Base-by-base conservation (phyloP, 2,888 invertebrate genomes). In the Calephelis perditalis region DNA sequence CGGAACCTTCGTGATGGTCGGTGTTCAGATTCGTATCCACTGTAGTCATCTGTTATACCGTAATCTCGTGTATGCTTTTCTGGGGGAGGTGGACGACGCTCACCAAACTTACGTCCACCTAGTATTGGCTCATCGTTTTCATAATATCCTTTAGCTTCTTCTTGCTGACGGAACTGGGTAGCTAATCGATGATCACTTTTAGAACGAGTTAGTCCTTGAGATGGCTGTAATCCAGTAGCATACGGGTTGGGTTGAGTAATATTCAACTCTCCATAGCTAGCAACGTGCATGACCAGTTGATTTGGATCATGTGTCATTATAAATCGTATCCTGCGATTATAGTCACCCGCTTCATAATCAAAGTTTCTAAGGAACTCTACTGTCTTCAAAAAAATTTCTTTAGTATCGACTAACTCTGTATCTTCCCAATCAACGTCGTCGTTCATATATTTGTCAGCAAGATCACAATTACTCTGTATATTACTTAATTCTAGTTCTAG, bases 311-410 rank as follows among this genome's bases (percentile, higher is more conserved):
- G 97, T 40, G 96, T 95, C 92, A 97, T 95, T 59, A 96, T 92
- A 86, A 98, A 96, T 68, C 96, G 93, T 68, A 97, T 95, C 72
- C 96, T 94, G 66, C 97, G 93, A 66, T 94, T 95, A 77, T 97
- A 97, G 84, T 98, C 97, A 59, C 95, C 95, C 66, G 96, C 96
- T 86, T 98, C 98, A 74, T 97, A 96, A 83, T 98, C 98, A 76
- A 98, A 98, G 88, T 97, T 97, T 75, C 96, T 93, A 70, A 99
- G 94, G 82, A 98, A 98, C 76, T 99, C 98, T 57, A 99, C 96
- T 12, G 98, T 98, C 83, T 97, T 97, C 35, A 98, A 91, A 91
- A 98, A 98, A 67, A 98, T 97, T 86, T 98, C 98, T 88, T 99
- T 99, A 62, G 98, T 96, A 76, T 98, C 97, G 92, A 98, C 96